phyloP scores from a whole-genome alignment of 2,888 invertebrate species.

The Caenorhabditis angaria region DNA sequence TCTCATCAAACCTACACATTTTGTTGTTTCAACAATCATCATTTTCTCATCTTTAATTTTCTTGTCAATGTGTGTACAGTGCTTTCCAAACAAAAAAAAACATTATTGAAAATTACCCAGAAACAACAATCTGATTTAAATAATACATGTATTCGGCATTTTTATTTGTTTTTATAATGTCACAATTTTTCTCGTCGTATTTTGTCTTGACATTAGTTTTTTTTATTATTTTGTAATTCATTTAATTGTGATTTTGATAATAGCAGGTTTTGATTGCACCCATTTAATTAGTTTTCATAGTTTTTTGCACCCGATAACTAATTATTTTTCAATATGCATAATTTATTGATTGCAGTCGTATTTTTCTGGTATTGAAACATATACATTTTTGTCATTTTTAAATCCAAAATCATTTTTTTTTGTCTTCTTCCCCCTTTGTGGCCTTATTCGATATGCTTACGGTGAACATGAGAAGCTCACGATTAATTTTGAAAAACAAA shows the following conservation, averaged over 20 bases:
- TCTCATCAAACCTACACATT: slow-evolving; percentile 24
- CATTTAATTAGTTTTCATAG: background rate
- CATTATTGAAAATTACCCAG: too few relatives aligned
- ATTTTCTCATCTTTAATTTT: slow-evolving; percentile 11
- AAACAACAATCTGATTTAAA: background rate
- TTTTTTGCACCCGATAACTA: too few relatives aligned
- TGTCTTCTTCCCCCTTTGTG: slow-evolving; percentile 14
- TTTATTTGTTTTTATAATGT: slow-evolving; percentile 9
- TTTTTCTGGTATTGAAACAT: slow-evolving; percentile 7
- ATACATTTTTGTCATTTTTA: background rate
- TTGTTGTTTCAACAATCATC: slow-evolving; percentile 29
- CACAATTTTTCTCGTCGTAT: background rate
- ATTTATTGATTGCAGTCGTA: slow-evolving; percentile 7
- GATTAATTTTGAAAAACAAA: background rate
- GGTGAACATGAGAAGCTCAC: slow-evolving; percentile 19
- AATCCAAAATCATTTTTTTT: background rate
- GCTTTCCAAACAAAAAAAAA: slow-evolving; percentile 25
- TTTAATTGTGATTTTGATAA: background rate
- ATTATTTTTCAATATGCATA: slow-evolving; percentile 7
- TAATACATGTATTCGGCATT: slow-evolving; percentile 17
- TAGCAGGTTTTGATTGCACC: slow-evolving; percentile 4
- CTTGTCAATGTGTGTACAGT: slow-evolving; percentile 26
- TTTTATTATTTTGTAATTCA: background rate
- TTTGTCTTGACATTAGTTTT: background rate
- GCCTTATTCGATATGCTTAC: slow-evolving; percentile 46